Evolutionary conservation across 1,140 invertebrate species (phyloP).

Genomic region (Diorhabda sublineata): DNA sequence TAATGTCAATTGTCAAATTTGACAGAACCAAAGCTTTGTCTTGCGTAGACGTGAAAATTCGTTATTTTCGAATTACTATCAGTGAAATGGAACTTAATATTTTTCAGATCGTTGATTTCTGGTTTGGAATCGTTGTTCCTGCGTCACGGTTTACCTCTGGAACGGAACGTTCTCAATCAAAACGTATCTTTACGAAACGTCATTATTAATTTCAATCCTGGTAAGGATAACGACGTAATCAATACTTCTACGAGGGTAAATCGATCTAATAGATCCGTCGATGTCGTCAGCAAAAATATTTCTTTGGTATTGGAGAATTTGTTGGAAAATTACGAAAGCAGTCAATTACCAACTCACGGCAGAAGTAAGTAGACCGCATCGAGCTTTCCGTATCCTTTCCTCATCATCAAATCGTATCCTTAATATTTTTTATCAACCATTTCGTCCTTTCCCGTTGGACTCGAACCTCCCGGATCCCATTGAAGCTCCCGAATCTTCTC

Average conservation of each 20-base stretch:
- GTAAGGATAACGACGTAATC: not conserved
- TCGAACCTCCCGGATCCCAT: too few relatives aligned
- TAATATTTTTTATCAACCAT: too few relatives aligned
- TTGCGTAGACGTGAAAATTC: too few relatives aligned
- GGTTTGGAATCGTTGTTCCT: constrained; percentile 10
- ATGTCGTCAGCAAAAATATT: constrained; percentile 74
- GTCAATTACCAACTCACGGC: constrained; percentile 78
- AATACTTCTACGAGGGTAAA: constrained; percentile 8
- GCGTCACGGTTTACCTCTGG: constrained; percentile 20
- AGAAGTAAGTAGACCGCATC: constrained; percentile 55
- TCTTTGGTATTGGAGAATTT: constrained; percentile 79
- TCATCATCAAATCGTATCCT: too few relatives aligned
- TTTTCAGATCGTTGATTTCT: constrained; percentile 14
- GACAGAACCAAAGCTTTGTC: too few relatives aligned
- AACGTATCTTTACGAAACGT: constrained; percentile 23
- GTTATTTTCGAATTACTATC: too few relatives aligned
- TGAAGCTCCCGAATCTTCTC: too few relatives aligned
- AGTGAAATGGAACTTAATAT: not conserved
- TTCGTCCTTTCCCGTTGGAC: too few relatives aligned
- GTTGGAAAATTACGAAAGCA: constrained; percentile 86
- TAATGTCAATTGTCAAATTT: too few relatives aligned
- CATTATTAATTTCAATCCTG: constrained; percentile 9
- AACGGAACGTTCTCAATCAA: constrained; percentile 14
- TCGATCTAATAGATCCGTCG: constrained; percentile 49
- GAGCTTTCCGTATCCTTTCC: too few relatives aligned